A percentile compares a stretch with the other conserved stretches of the same genome.
These are phyloP conservation scores for Hirudinaria manillensis DNA, from an alignment of 2,888 invertebrate genomes.

Conservation along the genomic window DNA sequence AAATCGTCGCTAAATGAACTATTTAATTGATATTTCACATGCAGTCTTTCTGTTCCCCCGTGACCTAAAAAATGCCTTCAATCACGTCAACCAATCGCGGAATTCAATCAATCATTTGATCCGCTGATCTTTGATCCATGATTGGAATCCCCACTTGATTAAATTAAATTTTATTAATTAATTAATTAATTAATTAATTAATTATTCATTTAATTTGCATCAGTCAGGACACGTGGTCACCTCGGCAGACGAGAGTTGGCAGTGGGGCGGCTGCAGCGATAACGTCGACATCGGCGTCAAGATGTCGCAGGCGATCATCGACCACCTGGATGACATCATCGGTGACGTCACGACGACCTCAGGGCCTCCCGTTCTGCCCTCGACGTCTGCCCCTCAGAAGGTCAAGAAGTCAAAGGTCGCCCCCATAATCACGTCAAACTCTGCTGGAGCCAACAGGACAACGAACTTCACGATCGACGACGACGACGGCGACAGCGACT, in stretches of 20 bases:
- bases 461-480: too few species aligned
- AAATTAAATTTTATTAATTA: background rate
- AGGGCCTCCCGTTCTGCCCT: background rate
- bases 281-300: constrained; percentile 59
- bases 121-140: too few species aligned
- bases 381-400: background rate
- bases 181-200: background rate
- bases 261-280: constrained; percentile 63
- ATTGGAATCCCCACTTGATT: too few species aligned
- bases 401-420: background rate
- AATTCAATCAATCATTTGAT: too few species aligned
- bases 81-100: too few species aligned
- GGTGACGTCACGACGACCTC: background rate
- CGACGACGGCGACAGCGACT: background rate
- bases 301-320: constrained; percentile 59
- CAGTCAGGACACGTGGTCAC: constrained; percentile 13
- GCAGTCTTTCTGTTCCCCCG: too few species aligned
- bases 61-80: too few species aligned
- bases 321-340: constrained; percentile 55
- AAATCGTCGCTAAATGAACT: too few species aligned
- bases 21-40: too few species aligned
- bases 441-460: too few species aligned
- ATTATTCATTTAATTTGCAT: background rate
- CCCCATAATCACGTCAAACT: too few species aligned
- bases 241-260: constrained; percentile 57